phyloP scores from a whole-genome alignment of 2,113 vertebrate species.

The Paratilapia polleni region DNA sequence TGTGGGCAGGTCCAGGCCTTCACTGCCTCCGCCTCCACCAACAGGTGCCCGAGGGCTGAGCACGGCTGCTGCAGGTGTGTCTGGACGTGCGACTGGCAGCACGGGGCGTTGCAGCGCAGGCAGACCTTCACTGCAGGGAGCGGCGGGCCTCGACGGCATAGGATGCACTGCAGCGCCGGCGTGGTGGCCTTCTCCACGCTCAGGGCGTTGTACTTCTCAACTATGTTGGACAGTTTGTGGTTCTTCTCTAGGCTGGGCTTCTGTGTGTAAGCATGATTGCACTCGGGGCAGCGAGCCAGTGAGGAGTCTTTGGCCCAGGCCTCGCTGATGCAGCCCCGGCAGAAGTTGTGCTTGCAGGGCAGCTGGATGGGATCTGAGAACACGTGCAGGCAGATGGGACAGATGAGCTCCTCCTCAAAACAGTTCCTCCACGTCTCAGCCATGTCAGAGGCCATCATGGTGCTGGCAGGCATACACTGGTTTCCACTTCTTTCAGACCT shows the following conservation, averaged over 20 bases:
- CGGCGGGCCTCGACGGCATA: slow-evolving; percentile 94
- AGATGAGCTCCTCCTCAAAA: slow-evolving; percentile 99
- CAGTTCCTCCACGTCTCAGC: slow-evolving; percentile 99
- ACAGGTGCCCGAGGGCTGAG: slow-evolving; percentile 94
- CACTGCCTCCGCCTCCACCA: slow-evolving; percentile 96
- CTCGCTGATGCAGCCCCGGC: slow-evolving; percentile 97
- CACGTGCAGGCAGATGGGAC: slow-evolving; percentile 98
- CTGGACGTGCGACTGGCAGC: slow-evolving; percentile 98
- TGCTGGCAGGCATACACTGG: slow-evolving; percentile 67
- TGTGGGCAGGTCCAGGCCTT: slow-evolving; percentile 98
- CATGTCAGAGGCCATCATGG: slow-evolving; percentile 83
- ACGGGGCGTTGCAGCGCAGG: slow-evolving; percentile 95
- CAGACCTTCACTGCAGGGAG: slow-evolving; percentile 97
- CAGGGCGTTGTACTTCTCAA: slow-evolving; percentile 97
- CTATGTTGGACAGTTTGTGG: slow-evolving; percentile 99
- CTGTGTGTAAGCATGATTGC: slow-evolving; percentile 98
- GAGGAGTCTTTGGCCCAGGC: slow-evolving; percentile 97
- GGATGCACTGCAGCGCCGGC: slow-evolving; percentile 90
- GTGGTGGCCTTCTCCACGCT: slow-evolving; percentile 74
- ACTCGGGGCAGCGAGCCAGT: slow-evolving; percentile 95
- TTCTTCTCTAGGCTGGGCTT: slow-evolving; percentile 98
- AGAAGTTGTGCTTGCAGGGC: slow-evolving; percentile 99
- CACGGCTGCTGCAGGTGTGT: slow-evolving; percentile 99
- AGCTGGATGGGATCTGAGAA: slow-evolving; percentile 98
- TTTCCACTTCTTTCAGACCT: slow-evolving; percentile 36